phyloP scores from a whole-genome alignment of 1,140 invertebrate genomes.

The Bradynema listronoti region DNA sequence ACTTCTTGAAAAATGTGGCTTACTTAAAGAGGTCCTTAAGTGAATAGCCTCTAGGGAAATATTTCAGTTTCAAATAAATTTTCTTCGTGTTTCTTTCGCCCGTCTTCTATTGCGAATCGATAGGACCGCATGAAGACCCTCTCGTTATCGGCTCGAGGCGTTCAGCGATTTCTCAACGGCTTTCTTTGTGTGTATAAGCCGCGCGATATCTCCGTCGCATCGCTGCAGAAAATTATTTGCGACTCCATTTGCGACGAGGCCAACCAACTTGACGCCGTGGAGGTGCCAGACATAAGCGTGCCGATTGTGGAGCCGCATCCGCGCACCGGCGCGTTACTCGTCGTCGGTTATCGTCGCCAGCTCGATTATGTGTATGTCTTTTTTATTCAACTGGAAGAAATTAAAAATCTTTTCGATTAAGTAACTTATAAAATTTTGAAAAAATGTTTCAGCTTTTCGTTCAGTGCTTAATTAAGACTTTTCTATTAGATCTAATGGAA shows the following conservation, averaged over 20 bases:
- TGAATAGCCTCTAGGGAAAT: too few species aligned
- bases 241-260: conserved; percentile 30
- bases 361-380: conserved; percentile 45
- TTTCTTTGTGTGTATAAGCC: conserved; percentile 55
- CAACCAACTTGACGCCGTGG: conserved; percentile 22
- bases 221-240: conserved; percentile 35
- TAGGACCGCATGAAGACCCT: too few species aligned
- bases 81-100: too few species aligned
- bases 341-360: conserved; percentile 43
- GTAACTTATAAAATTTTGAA: not conserved
- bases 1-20: too few species aligned
- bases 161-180: conserved; percentile 42
- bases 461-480: too few species aligned
- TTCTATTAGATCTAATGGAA: too few species aligned
- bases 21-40: too few species aligned
- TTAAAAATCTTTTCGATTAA: not conserved
- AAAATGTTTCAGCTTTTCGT: too few species aligned
- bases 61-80: too few species aligned
- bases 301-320: conserved; percentile 50
- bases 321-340: conserved; percentile 35
- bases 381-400: too few species aligned
- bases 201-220: conserved; percentile 41
- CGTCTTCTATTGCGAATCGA: too few species aligned
- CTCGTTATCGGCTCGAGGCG: conserved; percentile 27
- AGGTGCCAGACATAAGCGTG: conserved; percentile 32